Conservation (phyloP, 1,140 invertebrate genomes). For the Helicoverpa armigera region DNA sequence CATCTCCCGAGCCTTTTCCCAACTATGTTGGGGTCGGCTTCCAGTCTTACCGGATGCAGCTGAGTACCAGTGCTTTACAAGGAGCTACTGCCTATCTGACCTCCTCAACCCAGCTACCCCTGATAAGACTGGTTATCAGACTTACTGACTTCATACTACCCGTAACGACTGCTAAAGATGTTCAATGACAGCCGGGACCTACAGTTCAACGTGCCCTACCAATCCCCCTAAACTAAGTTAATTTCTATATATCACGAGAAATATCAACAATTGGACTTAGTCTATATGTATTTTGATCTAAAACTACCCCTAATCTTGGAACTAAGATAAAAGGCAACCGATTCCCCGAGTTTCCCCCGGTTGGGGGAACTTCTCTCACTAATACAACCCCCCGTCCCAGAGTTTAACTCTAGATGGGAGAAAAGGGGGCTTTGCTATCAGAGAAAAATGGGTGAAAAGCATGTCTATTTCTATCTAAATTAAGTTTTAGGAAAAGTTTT, state of each 20-base stretch:
- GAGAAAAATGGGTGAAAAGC: no score
- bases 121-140: no score
- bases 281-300: neutral
- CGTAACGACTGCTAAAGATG: no score
- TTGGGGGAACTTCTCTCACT: conserved; percentile 16
- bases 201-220: no score
- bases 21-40: no score
- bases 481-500: neutral
- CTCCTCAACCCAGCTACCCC: no score
- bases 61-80: no score
- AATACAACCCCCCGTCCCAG: neutral
- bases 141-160: no score
- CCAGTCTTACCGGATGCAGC: no score
- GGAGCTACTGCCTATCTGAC: no score
- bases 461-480: neutral
- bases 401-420: conserved; percentile 6
- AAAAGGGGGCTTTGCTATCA: neutral
- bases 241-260: conserved; percentile 5
- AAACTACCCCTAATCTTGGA: conserved; percentile 14
- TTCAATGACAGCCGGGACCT: no score
- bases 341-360: neutral
- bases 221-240: neutral
- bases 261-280: neutral
- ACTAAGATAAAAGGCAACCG: conserved; percentile 20
- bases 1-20: no score